Evolutionary conservation across 2,797 vertebrate species (phyloP).

Genomic region (Pitangus sulphuratus): DNA sequence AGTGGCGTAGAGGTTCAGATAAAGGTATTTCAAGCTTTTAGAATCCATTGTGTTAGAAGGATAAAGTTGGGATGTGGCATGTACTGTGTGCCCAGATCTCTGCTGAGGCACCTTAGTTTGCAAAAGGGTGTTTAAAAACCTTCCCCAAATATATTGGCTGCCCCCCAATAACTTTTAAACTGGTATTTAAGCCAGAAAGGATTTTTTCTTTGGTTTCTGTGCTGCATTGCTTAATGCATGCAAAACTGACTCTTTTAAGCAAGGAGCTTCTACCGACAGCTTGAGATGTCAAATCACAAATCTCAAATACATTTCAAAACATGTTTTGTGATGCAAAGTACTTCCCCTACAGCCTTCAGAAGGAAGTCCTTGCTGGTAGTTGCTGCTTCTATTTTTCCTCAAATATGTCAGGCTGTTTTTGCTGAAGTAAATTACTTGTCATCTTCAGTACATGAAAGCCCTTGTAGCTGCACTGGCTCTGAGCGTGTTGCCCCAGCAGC

Average conservation of each 20-base stretch:
- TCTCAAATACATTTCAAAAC: neutral
- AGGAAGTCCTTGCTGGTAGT: neutral
- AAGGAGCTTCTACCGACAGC: neutral
- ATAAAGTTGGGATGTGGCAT: neutral
- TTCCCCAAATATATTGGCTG: neutral
- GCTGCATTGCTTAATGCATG: neutral
- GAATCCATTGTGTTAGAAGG: neutral
- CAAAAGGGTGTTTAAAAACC: neutral
- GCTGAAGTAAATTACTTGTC: neutral
- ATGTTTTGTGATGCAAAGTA: neutral
- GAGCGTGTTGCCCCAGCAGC: neutral
- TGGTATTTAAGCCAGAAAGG: neutral
- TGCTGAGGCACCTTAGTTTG: neutral
- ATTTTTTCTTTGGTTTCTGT: neutral
- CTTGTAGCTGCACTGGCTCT: neutral
- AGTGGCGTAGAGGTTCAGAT: neutral
- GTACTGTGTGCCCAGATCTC: neutral
- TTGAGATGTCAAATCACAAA: neutral
- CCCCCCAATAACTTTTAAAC: neutral
- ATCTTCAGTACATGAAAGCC: neutral
- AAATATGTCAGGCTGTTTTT: neutral
- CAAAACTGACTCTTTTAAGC: neutral
- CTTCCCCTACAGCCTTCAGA: neutral
- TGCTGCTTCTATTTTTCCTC: conserved; percentile 4
- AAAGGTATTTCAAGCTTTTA: neutral